A percentile compares a stretch with the other conserved stretches of the same genome.
Conservation (phyloP, 2,888 invertebrate genomes). For the Chrysolina haemoptera region DNA sequence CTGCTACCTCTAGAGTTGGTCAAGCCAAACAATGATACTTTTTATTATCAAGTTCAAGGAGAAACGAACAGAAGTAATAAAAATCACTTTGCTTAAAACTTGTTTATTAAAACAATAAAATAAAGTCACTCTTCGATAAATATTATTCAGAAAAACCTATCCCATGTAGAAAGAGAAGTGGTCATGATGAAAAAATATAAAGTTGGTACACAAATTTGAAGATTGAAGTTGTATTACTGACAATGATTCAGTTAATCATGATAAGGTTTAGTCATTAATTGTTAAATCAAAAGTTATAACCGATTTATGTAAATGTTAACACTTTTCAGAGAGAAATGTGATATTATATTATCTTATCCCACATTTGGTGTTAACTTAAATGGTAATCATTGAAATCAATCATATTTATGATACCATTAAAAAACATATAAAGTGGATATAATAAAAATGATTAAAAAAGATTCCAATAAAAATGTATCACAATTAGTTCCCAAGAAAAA, state of each 20-base stretch:
- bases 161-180: slow-evolving; percentile 2
- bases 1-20: too few relatives aligned
- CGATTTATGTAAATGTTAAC: too few relatives aligned
- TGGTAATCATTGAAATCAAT: too few relatives aligned
- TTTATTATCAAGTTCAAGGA: neutral
- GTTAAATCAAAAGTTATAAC: too few relatives aligned
- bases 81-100: slow-evolving; percentile 1
- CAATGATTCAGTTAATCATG: too few relatives aligned
- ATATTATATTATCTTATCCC: too few relatives aligned
- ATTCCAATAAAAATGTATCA: neutral
- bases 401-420: too few relatives aligned
- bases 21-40: too few relatives aligned
- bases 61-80: neutral
- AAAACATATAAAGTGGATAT: neutral
- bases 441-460: neutral
- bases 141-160: slow-evolving; percentile 4
- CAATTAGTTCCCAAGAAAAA: neutral
- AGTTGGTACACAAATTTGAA: neutral
- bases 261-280: too few relatives aligned
- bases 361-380: too few relatives aligned
- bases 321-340: too few relatives aligned
- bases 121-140: slow-evolving; percentile 27
- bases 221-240: neutral
- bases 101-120: slow-evolving; percentile 37
- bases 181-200: neutral